Percentiles rank a stretch among this genome's conserved stretches.
These are phyloP conservation scores for Lypha dubia DNA, from an alignment of 2,888 invertebrate genomes.

Conservation along the genomic window DNA sequence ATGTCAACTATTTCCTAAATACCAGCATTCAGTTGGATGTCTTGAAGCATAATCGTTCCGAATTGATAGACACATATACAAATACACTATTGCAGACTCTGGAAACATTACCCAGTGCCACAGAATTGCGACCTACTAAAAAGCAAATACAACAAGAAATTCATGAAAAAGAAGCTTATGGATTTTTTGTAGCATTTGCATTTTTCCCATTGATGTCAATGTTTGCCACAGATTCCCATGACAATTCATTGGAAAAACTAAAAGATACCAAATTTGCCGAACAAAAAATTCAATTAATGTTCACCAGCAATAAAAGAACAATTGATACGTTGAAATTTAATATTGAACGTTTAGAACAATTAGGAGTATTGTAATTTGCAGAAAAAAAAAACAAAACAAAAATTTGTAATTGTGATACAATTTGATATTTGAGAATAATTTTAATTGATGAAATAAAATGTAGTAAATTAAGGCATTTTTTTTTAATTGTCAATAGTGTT, in stretches of 20 bases:
- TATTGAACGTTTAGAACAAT: constrained; percentile 78
- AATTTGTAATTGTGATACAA: constrained; percentile 20
- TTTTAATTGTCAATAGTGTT: neutral
- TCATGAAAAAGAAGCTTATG: constrained; percentile 78
- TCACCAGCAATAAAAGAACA: constrained; percentile 79
- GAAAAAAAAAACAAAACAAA: too few relatives aligned
- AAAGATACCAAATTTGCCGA: constrained; percentile 79
- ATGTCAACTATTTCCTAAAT: constrained; percentile 82
- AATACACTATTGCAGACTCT: constrained; percentile 76
- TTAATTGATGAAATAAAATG: constrained; percentile 44
- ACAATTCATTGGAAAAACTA: constrained; percentile 80
- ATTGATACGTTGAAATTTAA: constrained; percentile 78
- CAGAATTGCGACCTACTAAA: constrained; percentile 75
- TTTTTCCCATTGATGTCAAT: constrained; percentile 82
- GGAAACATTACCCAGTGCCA: constrained; percentile 72
- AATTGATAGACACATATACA: constrained; percentile 78
- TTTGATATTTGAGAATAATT: constrained; percentile 46
- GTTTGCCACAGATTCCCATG: constrained; percentile 79
- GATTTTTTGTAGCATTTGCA: constrained; percentile 82
- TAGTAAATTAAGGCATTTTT: constrained; percentile 1
- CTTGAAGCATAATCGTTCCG: constrained; percentile 75
- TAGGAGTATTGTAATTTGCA: constrained; percentile 77
- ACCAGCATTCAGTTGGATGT: constrained; percentile 81
- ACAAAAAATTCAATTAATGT: constrained; percentile 81
- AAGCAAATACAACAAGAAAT: constrained; percentile 78